phyloP scores from a whole-genome alignment of 2,113 vertebrate species.

The Pseudonaja textilis region DNA sequence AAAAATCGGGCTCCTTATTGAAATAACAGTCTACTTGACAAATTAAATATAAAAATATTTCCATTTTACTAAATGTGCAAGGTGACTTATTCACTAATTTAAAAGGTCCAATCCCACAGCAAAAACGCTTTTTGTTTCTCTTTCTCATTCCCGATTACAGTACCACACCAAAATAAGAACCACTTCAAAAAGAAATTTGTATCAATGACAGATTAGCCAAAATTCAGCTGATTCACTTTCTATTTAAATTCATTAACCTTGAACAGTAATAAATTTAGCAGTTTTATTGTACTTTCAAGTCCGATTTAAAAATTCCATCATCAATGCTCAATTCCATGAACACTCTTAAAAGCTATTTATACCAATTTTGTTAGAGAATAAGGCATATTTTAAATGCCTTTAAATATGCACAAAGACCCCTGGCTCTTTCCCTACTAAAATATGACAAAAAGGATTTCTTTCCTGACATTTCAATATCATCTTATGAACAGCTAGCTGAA shows the following conservation, averaged over 20 bases:
- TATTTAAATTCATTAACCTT: not conserved
- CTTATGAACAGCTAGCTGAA: not conserved
- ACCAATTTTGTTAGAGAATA: not conserved
- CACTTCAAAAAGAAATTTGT: not conserved
- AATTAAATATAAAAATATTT: not conserved
- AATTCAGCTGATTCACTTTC: not conserved
- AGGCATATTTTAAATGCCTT: not conserved
- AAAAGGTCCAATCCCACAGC: not conserved
- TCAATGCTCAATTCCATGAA: not conserved
- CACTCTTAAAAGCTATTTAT: not conserved
- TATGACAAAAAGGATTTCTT: not conserved
- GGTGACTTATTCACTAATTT: not conserved
- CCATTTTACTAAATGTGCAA: not conserved
- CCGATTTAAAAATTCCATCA: not conserved
- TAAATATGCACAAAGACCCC: not conserved
- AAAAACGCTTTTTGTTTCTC: not conserved
- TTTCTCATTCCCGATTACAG: not conserved
- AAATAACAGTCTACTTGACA: not conserved
- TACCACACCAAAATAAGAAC: not conserved
- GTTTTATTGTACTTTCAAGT: not conserved
- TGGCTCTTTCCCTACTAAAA: not conserved
- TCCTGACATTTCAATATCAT: not conserved
- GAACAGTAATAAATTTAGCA: not conserved
- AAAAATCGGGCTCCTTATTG: not conserved
- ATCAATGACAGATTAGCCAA: not conserved